phyloP scores from a whole-genome alignment of 2,888 invertebrate genomes.

The Amphipyra berbera region DNA sequence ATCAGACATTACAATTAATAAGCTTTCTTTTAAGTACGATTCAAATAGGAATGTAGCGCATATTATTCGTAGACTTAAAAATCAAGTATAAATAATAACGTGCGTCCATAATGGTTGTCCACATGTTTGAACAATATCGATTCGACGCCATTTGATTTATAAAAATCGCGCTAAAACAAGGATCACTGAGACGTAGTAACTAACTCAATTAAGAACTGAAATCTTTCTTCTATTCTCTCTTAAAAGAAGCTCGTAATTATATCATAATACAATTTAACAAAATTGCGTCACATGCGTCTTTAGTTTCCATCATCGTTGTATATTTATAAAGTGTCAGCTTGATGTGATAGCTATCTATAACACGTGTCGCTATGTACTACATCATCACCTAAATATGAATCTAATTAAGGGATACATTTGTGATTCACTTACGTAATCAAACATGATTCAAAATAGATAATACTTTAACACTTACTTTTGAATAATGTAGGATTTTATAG shows the following conservation, averaged over 20 bases:
- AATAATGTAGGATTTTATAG: constrained; percentile 82
- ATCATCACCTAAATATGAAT: constrained; percentile 17
- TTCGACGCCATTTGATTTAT: constrained; percentile 75
- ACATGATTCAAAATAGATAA: constrained; percentile 12
- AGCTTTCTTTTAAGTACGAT: constrained; percentile 27
- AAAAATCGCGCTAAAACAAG: constrained; percentile 64
- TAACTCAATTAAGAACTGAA: too few species aligned
- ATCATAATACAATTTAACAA: neutral
- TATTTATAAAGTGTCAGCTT: constrained; percentile 54
- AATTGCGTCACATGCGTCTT: constrained; percentile 36
- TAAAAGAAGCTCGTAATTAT: too few species aligned
- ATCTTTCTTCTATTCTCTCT: too few species aligned
- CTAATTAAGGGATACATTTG: constrained; percentile 32
- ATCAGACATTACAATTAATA: neutral
- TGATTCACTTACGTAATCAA: constrained; percentile 14
- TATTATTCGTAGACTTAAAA: neutral
- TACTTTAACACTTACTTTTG: constrained; percentile 77
- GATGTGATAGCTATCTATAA: constrained; percentile 49
- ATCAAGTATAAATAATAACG: constrained; percentile 26
- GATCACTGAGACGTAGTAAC: constrained; percentile 3
- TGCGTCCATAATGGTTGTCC: constrained; percentile 56
- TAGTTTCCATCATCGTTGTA: constrained; percentile 41
- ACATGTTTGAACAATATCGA: constrained; percentile 77
- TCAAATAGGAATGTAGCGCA: constrained; percentile 16
- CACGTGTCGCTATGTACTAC: constrained; percentile 57